Conservation (phyloP, 1,140 invertebrate genomes). For the Idris sp. region DNA sequence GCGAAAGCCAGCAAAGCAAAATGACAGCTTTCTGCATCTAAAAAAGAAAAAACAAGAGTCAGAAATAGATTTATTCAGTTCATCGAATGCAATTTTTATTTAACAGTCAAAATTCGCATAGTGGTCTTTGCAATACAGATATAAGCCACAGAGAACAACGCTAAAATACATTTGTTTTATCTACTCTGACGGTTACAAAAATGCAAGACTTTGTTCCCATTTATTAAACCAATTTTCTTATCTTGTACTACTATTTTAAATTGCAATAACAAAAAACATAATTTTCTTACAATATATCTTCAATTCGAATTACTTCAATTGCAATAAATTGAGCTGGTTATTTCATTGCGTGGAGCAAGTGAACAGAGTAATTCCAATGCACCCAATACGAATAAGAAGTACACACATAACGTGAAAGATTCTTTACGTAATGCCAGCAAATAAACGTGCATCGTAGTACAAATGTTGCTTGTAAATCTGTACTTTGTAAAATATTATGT, state of each 20-base stretch:
- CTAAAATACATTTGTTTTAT: too few relatives aligned
- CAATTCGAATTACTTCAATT: slow-evolving; percentile 39
- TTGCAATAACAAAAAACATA: too few relatives aligned
- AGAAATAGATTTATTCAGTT: too few relatives aligned
- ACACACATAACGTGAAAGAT: slow-evolving; percentile 40
- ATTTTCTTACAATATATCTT: too few relatives aligned
- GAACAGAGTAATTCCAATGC: slow-evolving; percentile 28
- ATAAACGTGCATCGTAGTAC: slow-evolving; percentile 36
- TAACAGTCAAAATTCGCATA: too few relatives aligned
- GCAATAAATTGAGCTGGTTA: slow-evolving; percentile 46
- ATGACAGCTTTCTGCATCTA: slow-evolving; percentile 77
- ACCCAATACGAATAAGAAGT: slow-evolving; percentile 13
- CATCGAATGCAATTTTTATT: too few relatives aligned
- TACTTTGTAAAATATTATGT: slow-evolving; percentile 41
- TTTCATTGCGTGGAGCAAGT: slow-evolving; percentile 31
- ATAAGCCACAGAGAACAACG: too few relatives aligned
- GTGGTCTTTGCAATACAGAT: too few relatives aligned
- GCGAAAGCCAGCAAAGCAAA: slow-evolving; percentile 76
- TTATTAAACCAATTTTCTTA: too few relatives aligned
- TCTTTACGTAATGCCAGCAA: slow-evolving; percentile 36
- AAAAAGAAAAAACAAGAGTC: slow-evolving; percentile 42
- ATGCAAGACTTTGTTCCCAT: too few relatives aligned
- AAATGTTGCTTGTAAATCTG: slow-evolving; percentile 54
- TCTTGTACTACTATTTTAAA: too few relatives aligned
- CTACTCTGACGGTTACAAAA: too few relatives aligned